A percentile compares a stretch with the other conserved stretches of the same genome.
Conservation (phyloP, 1,140 invertebrate species). For the Liolophura sinensis region DNA sequence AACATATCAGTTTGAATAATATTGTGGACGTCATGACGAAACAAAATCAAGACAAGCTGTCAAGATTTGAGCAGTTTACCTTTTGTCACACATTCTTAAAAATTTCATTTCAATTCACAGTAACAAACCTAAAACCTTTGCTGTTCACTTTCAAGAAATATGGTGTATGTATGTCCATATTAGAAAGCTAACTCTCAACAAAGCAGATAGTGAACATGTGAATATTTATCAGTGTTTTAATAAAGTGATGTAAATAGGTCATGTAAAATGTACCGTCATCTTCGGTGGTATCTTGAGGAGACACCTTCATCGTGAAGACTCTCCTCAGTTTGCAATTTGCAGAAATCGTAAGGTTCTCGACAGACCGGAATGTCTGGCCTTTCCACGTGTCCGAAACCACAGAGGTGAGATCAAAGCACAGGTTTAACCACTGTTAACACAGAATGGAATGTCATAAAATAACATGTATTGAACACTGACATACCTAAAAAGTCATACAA, state of each 20-base stretch:
- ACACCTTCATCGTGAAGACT: slow-evolving; percentile 54
- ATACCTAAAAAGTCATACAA: background rate
- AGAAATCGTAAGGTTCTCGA: slow-evolving; percentile 49
- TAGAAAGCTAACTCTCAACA: too few relatives aligned
- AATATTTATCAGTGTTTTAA: too few relatives aligned
- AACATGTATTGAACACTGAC: background rate
- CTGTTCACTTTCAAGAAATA: too few relatives aligned
- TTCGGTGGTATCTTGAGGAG: slow-evolving; percentile 51
- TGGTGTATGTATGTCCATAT: too few relatives aligned
- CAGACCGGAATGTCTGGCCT: slow-evolving; percentile 47
- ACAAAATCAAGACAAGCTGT: too few relatives aligned
- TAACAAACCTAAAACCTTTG: too few relatives aligned
- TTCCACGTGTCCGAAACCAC: slow-evolving; percentile 52
- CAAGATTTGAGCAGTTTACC: too few relatives aligned
- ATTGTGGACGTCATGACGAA: too few relatives aligned
- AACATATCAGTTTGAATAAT: too few relatives aligned
- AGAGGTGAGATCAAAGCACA: slow-evolving; percentile 52
- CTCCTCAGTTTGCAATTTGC: slow-evolving; percentile 53
- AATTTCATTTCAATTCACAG: too few relatives aligned
- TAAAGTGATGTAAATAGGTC: background rate
- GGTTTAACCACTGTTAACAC: slow-evolving; percentile 53
- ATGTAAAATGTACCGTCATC: slow-evolving; percentile 44
- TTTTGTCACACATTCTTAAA: too few relatives aligned
- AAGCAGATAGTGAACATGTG: too few relatives aligned
- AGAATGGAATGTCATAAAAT: background rate